Percentiles rank a stretch among this genome's conserved stretches.
phyloP scores from a whole-genome alignment of 2,888 invertebrate genomes.

The Cordilura impudica region DNA sequence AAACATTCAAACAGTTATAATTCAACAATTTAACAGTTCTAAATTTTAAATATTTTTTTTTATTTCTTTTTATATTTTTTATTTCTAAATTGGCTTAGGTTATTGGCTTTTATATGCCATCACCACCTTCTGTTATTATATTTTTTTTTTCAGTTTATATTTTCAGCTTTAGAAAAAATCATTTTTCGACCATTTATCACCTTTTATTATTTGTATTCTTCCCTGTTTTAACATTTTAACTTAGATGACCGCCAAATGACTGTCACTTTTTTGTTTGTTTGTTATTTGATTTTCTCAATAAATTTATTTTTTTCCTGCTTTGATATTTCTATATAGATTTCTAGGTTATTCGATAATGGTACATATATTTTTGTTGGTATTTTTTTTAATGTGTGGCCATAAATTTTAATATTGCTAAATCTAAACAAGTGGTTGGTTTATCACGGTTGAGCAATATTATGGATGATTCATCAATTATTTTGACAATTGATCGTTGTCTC shows the following conservation, averaged over 20 bases:
- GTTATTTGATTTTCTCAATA: constrained; percentile 51
- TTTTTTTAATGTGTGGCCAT: background rate
- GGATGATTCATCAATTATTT: too few species aligned
- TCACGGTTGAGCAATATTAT: too few species aligned
- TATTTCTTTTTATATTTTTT: background rate
- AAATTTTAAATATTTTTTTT: background rate
- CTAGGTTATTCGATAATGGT: constrained; percentile 59
- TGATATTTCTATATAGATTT: constrained; percentile 18
- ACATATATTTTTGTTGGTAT: constrained; percentile 23
- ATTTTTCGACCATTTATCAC: constrained; percentile 38
- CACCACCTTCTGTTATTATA: background rate
- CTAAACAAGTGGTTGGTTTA: too few species aligned
- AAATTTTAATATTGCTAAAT: too few species aligned
- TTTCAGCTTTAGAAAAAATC: constrained; percentile 8
- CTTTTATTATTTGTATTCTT: constrained; percentile 37
- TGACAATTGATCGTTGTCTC: too few species aligned
- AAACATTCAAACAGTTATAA: background rate
- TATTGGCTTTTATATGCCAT: constrained; percentile 18
- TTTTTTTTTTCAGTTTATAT: background rate
- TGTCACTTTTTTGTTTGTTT: constrained; percentile 18
- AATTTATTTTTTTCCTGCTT: constrained; percentile 29
- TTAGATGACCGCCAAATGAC: constrained; percentile 48
- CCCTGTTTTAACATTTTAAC: constrained; percentile 28
- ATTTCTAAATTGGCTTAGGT: constrained; percentile 38
- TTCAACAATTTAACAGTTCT: background rate